phyloP scores from a whole-genome alignment of 2,113 vertebrate species.

The Sylvilagus bachmani region DNA sequence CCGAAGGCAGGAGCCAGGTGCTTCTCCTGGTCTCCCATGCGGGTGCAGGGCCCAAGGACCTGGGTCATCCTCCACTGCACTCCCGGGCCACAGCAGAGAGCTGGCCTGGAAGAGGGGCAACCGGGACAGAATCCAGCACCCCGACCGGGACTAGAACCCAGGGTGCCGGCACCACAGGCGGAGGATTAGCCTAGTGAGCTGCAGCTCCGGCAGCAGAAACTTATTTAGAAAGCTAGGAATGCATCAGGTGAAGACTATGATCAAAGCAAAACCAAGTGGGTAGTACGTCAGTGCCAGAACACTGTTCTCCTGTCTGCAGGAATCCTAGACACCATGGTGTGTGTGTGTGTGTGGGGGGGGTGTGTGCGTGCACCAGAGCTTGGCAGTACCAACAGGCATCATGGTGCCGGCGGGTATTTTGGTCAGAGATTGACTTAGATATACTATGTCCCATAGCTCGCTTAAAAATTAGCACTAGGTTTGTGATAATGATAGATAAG shows the following conservation, averaged over 20 bases:
- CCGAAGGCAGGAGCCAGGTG: too few species aligned
- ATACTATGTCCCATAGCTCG: background rate
- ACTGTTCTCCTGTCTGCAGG: background rate
- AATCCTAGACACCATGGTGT: background rate
- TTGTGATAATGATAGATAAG: background rate
- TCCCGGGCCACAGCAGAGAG: too few species aligned
- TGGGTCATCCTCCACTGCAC: too few species aligned
- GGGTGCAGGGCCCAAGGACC: too few species aligned
- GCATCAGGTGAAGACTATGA: background rate
- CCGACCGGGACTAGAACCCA: too few species aligned
- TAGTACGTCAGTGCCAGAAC: too few species aligned
- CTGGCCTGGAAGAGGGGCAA: too few species aligned
- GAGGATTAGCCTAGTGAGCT: too few species aligned
- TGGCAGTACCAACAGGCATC: background rate
- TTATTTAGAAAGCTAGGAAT: background rate
- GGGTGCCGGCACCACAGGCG: too few species aligned
- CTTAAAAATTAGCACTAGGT: background rate
- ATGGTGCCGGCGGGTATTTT: background rate
- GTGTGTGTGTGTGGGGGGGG: rapidly evolving
- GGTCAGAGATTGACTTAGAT: too few species aligned
- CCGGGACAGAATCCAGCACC: too few species aligned
- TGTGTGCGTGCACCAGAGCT: background rate
- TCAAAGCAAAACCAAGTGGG: background rate
- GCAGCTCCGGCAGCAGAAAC: background rate
- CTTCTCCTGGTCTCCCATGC: too few species aligned